Percentiles rank a stretch among this genome's conserved stretches.
phyloP scores from a whole-genome alignment of 2,888 invertebrate genomes.

The Strigamia transsilvanica region DNA sequence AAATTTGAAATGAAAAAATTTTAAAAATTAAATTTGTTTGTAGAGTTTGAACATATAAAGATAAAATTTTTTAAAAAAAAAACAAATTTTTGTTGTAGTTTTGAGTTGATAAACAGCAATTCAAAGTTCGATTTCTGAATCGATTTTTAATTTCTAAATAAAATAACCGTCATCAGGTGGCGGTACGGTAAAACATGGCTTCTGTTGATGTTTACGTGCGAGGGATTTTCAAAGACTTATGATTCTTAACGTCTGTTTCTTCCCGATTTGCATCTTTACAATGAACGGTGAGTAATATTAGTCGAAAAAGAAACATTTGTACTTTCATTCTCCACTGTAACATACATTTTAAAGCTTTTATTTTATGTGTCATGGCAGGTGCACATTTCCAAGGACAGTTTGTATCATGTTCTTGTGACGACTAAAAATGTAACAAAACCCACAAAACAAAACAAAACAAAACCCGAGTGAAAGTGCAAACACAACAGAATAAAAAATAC shows the following conservation, averaged over 20 bases:
- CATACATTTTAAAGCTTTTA: too few relatives aligned
- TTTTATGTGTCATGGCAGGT: not conserved
- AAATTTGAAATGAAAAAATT: too few relatives aligned
- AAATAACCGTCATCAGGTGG: not conserved
- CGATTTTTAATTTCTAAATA: not conserved
- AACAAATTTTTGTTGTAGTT: too few relatives aligned
- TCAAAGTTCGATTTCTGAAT: too few relatives aligned
- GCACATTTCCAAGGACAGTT: slow-evolving; percentile 2
- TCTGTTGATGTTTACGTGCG: not conserved
- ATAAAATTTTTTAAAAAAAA: too few relatives aligned
- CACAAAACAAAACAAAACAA: too few relatives aligned
- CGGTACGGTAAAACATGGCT: not conserved
- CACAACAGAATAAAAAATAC: too few relatives aligned
- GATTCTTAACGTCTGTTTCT: not conserved
- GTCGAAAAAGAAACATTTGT: not conserved
- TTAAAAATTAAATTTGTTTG: too few relatives aligned
- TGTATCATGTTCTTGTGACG: not conserved
- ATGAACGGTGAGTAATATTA: not conserved
- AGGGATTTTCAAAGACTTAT: not conserved
- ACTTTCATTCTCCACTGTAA: not conserved
- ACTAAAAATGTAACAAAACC: not conserved
- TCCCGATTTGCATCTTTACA: not conserved
- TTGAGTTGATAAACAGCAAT: too few relatives aligned
- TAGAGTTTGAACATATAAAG: too few relatives aligned
- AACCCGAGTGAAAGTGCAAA: not conserved